A percentile compares a stretch with the other conserved stretches of the same genome.
phyloP scores from a whole-genome alignment of 2,797 vertebrate species.

The Mus spretus region DNA sequence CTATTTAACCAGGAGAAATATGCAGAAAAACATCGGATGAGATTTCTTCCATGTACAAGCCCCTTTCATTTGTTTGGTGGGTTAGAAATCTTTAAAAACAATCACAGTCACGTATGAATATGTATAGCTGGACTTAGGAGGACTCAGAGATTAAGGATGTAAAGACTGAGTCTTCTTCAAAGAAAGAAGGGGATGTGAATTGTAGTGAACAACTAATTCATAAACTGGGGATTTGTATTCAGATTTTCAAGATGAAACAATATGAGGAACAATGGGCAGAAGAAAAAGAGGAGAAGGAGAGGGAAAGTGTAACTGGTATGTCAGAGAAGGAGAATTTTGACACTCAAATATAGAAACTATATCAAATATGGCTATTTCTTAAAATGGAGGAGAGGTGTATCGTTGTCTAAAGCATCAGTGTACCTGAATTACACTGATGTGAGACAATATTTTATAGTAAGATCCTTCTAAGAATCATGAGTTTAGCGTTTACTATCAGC shows the following conservation, averaged over 20 bases:
- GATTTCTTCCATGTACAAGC: background rate
- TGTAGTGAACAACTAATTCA: conserved; percentile 9
- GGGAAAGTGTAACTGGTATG: background rate
- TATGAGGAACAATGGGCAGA: background rate
- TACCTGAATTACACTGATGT: background rate
- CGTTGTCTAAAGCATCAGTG: background rate
- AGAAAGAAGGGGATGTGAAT: background rate
- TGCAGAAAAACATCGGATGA: background rate
- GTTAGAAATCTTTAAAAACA: conserved; percentile 8
- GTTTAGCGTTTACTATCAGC: background rate
- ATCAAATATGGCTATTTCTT: conserved; percentile 7
- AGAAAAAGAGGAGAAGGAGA: background rate
- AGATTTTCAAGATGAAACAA: background rate
- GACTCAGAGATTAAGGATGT: background rate
- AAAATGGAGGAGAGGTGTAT: background rate
- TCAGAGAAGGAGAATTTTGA: background rate
- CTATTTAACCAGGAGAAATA: background rate
- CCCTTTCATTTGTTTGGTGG: background rate
- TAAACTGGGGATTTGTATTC: background rate
- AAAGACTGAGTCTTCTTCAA: conserved; percentile 17
- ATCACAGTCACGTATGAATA: background rate
- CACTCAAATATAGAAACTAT: background rate
- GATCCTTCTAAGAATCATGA: conserved; percentile 29
- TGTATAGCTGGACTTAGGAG: background rate
- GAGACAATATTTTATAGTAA: conserved; percentile 52